Conservation (phyloP, 2,888 invertebrate species). For the Meloe dianella region DNA sequence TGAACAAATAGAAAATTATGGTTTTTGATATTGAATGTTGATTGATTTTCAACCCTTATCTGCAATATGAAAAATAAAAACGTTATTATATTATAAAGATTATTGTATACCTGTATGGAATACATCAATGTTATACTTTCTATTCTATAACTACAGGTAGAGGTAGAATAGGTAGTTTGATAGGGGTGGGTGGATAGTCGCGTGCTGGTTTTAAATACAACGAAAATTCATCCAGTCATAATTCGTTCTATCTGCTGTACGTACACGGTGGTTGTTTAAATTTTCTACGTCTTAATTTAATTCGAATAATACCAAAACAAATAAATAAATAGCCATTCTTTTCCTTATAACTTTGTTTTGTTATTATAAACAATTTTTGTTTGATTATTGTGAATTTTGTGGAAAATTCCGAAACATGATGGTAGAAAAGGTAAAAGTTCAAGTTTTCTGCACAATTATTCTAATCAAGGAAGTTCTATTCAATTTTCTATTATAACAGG, state of each 20-base stretch:
- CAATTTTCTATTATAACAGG: too few relatives aligned
- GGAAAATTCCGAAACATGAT: background rate
- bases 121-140: background rate
- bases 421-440: background rate
- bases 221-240: background rate
- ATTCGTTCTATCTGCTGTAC: background rate
- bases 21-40: too few relatives aligned
- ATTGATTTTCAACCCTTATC: too few relatives aligned
- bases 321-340: too few relatives aligned
- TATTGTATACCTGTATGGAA: background rate
- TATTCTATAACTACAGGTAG: background rate
- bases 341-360: too few relatives aligned
- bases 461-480: background rate
- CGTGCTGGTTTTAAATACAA: background rate
- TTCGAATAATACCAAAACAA: too few relatives aligned
- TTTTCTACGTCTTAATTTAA: background rate
- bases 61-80: too few relatives aligned
- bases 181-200: background rate
- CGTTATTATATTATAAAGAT: too few relatives aligned
- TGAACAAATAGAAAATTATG: too few relatives aligned
- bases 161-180: background rate
- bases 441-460: background rate
- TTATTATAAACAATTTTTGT: too few relatives aligned
- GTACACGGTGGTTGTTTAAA: background rate
- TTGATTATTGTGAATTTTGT: background rate